Percentiles rank a stretch among this genome's conserved stretches.
phyloP scores from a whole-genome alignment of 2,888 invertebrate species.

The Eledone cirrhosa region DNA sequence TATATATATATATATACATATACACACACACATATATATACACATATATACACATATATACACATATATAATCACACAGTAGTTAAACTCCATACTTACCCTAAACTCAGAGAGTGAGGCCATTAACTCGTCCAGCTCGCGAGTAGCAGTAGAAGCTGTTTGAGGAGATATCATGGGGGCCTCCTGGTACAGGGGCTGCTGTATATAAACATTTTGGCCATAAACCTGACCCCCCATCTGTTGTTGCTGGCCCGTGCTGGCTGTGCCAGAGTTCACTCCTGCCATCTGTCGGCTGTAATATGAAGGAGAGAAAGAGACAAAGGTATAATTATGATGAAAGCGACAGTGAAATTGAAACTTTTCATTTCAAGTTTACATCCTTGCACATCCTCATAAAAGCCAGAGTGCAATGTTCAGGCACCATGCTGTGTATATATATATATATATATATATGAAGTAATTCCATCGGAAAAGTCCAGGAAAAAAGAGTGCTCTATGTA shows the following conservation, averaged over 20 bases:
- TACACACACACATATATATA: not conserved
- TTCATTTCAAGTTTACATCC: too few species aligned
- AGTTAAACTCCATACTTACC: constrained; percentile 71
- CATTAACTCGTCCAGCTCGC: constrained; percentile 95
- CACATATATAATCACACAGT: not conserved
- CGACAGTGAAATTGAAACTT: too few species aligned
- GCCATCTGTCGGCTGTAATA: constrained; percentile 19
- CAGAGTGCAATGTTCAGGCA: too few species aligned
- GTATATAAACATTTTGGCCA: constrained; percentile 8
- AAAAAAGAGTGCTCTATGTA: too few species aligned
- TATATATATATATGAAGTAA: too few species aligned
- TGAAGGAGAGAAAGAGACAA: too few species aligned
- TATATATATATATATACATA: not conserved
- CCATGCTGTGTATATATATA: too few species aligned
- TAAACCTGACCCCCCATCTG: not conserved
- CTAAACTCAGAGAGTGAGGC: constrained; percentile 94
- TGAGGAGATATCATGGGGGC: constrained; percentile 32
- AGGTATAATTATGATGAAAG: too few species aligned
- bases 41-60: not conserved
- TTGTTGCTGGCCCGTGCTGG: not conserved
- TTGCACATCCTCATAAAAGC: too few species aligned
- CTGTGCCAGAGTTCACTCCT: not conserved
- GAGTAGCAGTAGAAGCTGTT: constrained; percentile 86
- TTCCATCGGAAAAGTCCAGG: too few species aligned
- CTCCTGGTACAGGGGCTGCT: constrained; percentile 16